Conservation (phyloP, 1,140 invertebrate genomes). For the Cyclina sinensis region DNA sequence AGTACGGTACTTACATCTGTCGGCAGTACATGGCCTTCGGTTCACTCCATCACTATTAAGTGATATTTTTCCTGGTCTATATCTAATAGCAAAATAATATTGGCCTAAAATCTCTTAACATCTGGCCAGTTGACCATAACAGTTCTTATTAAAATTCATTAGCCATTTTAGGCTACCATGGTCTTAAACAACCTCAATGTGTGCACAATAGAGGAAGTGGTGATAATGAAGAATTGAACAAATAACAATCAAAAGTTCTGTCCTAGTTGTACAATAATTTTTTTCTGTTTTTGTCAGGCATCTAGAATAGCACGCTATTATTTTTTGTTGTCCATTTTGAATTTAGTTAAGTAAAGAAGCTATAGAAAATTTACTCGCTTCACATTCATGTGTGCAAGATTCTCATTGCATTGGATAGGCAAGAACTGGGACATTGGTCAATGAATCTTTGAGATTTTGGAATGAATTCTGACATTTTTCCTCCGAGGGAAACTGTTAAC, state of each 20-base stretch:
- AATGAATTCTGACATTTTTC: background rate
- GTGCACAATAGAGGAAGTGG: conserved; percentile 68
- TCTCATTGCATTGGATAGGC: background rate
- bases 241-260: conserved; percentile 71
- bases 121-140: background rate
- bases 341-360: conserved; percentile 79
- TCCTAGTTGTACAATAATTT: conserved; percentile 85
- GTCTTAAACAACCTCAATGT: conserved; percentile 68
- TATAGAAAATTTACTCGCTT: conserved; percentile 71
- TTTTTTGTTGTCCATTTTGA: conserved; percentile 44
- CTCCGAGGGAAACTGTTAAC: background rate
- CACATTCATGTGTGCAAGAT: conserved; percentile 36
- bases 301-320: conserved; percentile 43
- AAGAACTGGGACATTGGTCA: background rate
- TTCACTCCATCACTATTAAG: no score
- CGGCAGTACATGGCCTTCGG: background rate
- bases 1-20: background rate
- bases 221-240: conserved; percentile 57
- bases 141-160: background rate
- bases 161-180: conserved; percentile 69
- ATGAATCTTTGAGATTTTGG: background rate
- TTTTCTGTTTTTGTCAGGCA: conserved; percentile 82
- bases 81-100: background rate
- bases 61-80: background rate
- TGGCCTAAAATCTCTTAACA: background rate